Conservation (phyloP, 2,888 invertebrate species). For the Geotrupes spiniger region DNA sequence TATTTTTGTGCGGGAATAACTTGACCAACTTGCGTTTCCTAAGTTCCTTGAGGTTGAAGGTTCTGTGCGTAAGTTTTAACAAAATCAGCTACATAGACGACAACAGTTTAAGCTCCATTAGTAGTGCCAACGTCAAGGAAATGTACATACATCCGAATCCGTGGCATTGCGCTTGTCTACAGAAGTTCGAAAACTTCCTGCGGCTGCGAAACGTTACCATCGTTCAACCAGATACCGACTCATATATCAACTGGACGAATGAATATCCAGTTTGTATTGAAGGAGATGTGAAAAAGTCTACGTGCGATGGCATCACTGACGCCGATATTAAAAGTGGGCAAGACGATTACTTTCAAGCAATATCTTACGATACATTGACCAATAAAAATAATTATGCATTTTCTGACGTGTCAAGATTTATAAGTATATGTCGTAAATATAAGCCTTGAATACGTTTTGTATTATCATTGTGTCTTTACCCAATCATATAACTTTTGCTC, state of each 20-base stretch:
- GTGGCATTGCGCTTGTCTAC: constrained; percentile 11
- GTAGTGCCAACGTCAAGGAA: background rate
- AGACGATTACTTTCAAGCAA: constrained; percentile 4
- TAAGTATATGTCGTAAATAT: too few species aligned
- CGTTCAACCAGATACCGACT: background rate
- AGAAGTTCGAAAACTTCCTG: constrained; percentile 1
- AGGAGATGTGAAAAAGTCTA: background rate
- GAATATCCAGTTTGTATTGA: constrained; percentile 2
- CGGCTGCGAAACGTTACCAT: background rate
- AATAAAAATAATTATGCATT: background rate
- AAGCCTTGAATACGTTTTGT: too few species aligned
- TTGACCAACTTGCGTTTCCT: constrained; percentile 11
- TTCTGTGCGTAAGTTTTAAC: constrained; percentile 14
- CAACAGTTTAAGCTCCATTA: background rate
- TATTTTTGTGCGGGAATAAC: constrained; percentile 5
- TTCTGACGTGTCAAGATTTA: too few species aligned
- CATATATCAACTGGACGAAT: background rate
- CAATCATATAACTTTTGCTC: too few species aligned
- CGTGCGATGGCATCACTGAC: constrained; percentile 1
- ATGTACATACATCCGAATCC: constrained; percentile 14
- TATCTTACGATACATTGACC: constrained; percentile 1
- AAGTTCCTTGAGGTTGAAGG: background rate
- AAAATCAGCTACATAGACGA: constrained; percentile 12
- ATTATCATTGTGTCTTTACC: too few species aligned
- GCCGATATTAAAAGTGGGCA: constrained; percentile 1